Conservation (phyloP, 2,797 vertebrate genomes). For the Agapornis canus region DNA sequence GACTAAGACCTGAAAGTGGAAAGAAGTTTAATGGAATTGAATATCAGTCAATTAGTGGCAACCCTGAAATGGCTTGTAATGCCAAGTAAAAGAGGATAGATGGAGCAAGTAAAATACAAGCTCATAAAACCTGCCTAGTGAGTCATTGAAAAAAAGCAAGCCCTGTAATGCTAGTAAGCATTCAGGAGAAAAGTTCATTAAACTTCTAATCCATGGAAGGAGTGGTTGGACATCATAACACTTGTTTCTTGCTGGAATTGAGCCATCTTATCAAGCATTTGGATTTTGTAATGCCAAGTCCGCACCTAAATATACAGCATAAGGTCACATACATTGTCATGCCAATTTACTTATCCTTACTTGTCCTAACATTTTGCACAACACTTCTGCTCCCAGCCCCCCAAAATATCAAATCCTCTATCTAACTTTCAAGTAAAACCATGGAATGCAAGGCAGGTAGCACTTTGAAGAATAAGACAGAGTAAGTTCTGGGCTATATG, state of each 20-base stretch:
- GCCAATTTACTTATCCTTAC: rapidly evolving
- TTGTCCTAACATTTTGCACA: not conserved
- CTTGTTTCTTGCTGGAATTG: not conserved
- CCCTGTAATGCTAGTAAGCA: not conserved
- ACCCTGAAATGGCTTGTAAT: not conserved
- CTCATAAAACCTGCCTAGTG: not conserved
- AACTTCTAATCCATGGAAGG: not conserved
- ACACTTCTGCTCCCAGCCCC: not conserved
- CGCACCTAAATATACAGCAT: rapidly evolving
- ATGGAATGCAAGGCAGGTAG: not conserved
- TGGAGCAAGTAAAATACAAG: not conserved
- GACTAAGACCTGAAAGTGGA: not conserved
- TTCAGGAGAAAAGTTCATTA: not conserved
- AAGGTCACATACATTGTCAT: rapidly evolving
- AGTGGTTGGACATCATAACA: rapidly evolving
- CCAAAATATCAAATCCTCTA: not conserved
- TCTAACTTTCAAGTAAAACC: not conserved
- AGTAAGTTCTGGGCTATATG: not conserved
- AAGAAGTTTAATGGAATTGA: not conserved
- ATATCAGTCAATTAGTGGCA: not conserved
- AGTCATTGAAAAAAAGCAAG: not conserved
- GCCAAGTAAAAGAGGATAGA: not conserved
- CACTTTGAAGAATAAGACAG: not conserved
- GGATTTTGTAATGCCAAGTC: not conserved
- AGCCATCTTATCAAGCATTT: not conserved